Evolutionary conservation across 2,113 vertebrate genomes (phyloP), one percentile per base, ranked within the genome.

Genomic region (Gallinago undulata): DNA sequence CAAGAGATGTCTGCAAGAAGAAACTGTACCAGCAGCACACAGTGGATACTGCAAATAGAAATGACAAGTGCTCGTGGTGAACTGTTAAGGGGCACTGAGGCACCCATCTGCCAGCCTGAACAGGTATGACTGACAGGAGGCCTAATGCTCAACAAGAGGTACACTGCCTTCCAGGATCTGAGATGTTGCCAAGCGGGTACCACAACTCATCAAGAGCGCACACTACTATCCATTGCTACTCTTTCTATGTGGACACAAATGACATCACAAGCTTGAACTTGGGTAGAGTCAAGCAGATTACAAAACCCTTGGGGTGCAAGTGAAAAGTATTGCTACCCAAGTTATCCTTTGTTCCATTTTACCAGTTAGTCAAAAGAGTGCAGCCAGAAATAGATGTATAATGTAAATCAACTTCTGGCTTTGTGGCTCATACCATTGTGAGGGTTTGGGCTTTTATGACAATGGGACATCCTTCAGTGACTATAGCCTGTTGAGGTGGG

Each of bases 51-150:
- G 1, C 30, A 75, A 57, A 83, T 70, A 51, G 37, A 50, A 83
- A 50, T 0, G 0, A 25, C 1, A 2, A 50, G 13, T 23, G 57
- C 10, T 66, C 2, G 0, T 19, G 39, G 33, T 35, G 45, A 25
- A 64, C 37, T 22, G 21, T 5, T 27, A 24, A 31, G 21, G 6
- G 14, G 2, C 45, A 56, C 15, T 24, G 45, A 56, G 27, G 1
- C 2, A 4, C 5, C 11, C n/a, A 11, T 13, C 7, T 30, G 28
- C 11, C 12, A 3, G 8, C 31, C 43, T 37, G 59, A 62, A 27
- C 27, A 62, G 24, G 9, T 24, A 35, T 37, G 35, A 62, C 35
- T 25, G 13, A 62, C 35, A 62, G 59, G n/a, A 37, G 59, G 23
- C 22, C 35, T 62, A 62, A 24, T 27, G 22, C 35, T 23, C 17